A percentile compares a stretch with the other conserved stretches of the same genome.
phyloP scores from a whole-genome alignment of 2,797 vertebrate species.

The Champsocephalus gunnari region DNA sequence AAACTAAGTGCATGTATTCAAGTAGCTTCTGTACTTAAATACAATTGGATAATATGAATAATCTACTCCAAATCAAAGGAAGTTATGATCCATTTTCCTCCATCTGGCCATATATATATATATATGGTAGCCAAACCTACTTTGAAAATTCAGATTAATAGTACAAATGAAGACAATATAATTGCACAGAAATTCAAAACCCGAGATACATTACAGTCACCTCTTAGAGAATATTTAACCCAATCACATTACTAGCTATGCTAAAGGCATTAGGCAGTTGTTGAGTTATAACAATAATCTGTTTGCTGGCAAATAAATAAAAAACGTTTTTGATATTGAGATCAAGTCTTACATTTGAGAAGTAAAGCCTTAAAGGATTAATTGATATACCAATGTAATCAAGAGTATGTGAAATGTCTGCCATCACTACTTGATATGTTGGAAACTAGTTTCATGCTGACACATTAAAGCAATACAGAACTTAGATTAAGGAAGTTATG shows the following conservation, averaged over 20 bases:
- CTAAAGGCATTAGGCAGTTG: not conserved
- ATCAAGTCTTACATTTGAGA: not conserved
- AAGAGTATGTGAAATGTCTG: not conserved
- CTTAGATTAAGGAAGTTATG: not conserved
- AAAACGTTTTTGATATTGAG: too few relatives aligned
- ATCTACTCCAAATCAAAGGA: too few relatives aligned
- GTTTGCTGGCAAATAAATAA: not conserved
- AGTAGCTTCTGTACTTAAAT: too few relatives aligned
- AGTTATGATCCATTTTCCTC: too few relatives aligned
- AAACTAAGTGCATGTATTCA: too few relatives aligned
- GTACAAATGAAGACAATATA: too few relatives aligned
- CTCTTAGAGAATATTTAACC: not conserved
- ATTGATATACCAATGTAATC: not conserved
- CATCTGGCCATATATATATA: too few relatives aligned
- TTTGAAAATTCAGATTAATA: too few relatives aligned
- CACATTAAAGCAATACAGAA: not conserved
- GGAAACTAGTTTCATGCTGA: not conserved
- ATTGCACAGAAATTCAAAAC: not conserved
- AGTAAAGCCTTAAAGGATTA: not conserved
- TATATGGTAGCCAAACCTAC: too few relatives aligned
- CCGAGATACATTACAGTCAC: not conserved
- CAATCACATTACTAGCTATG: not conserved
- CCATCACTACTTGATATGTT: not conserved
- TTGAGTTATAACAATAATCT: not conserved
- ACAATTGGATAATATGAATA: too few relatives aligned